Evolutionary conservation across 2,797 vertebrate genomes (phyloP), one percentile per base, ranked within the genome.

Genomic region (Argyrosomus regius): DNA sequence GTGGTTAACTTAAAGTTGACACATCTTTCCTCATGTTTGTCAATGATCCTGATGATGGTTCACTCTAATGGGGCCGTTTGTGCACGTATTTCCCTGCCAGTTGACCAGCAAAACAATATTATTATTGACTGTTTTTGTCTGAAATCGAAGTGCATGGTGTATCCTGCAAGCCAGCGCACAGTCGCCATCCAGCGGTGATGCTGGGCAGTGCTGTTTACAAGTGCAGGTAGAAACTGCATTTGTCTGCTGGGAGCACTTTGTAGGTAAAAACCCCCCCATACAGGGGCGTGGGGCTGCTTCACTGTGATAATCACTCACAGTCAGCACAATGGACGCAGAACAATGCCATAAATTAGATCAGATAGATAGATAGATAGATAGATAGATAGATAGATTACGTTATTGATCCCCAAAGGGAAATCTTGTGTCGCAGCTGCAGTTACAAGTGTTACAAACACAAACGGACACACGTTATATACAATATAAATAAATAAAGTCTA

Each of bases 111-210:
- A 93, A 94, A 92, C 92, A 94, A 76, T 92, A 92, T 91, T 94
- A 93, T 91, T 94, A 94, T 92, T 93, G 90, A 93, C 82, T 93
- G 92, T 95, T 95, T 39, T 94, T 94, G 92, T 92, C 90, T 89
- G 87, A 90, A 92, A 91, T 93, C 90, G 88, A 93, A 95, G 94
- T 95, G 93, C 93, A 95, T 92, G 93, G 91, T 95, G 95, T 91
- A 90, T 86, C 90, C 88, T 84, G 84, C 87, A 85, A 90, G 77
- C 41, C 78, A 41, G 48, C 78, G 8, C 87, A 63, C 85, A 74
- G 89, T 90, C 93, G 92, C 95, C 95, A 93, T 85, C 95, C 90
- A 77, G 88, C 13, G 94, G 94, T 81, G 82, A 77, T 92, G 89
- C 26, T 31, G 59, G 71, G 75, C n/a, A 70, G 26, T 62, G 64